These are phyloP conservation scores for Callopanchax toddi DNA, from an alignment of 2,113 vertebrate genomes.

Conservation along the genomic window DNA sequence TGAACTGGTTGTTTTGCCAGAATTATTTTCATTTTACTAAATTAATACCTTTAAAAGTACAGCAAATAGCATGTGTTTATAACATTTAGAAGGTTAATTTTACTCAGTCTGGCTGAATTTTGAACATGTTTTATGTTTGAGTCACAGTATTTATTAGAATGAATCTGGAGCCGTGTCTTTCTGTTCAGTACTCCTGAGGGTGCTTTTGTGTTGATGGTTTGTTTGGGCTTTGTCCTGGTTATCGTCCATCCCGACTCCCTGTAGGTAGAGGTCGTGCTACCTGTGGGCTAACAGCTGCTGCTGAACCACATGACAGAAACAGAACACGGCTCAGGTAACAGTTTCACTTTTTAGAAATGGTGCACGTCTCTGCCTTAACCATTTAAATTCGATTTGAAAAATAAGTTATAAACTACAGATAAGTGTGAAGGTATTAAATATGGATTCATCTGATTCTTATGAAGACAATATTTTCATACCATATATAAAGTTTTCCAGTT, in stretches of 20 bases:
- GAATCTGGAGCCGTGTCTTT: no score
- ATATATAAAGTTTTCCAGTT: slow-evolving; percentile 11
- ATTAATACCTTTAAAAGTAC: background rate
- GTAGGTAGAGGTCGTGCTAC: background rate
- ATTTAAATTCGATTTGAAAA: no score
- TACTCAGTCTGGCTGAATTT: no score
- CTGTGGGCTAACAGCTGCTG: background rate
- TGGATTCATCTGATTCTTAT: no score
- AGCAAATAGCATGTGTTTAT: background rate
- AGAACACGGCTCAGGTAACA: background rate
- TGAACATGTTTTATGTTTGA: background rate
- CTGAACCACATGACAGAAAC: background rate
- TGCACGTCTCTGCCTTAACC: background rate
- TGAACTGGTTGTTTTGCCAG: background rate
- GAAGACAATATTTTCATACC: no score
- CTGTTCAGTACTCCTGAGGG: background rate
- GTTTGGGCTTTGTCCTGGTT: background rate
- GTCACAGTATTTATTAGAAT: background rate
- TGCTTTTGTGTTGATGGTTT: background rate
- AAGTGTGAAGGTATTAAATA: no score
- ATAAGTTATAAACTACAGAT: background rate
- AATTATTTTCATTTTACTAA: background rate
- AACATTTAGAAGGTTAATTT: no score
- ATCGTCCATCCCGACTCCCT: background rate
- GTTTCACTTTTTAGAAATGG: background rate